phyloP scores from a whole-genome alignment of 2,113 vertebrate species.

The Orycteropus afer region DNA sequence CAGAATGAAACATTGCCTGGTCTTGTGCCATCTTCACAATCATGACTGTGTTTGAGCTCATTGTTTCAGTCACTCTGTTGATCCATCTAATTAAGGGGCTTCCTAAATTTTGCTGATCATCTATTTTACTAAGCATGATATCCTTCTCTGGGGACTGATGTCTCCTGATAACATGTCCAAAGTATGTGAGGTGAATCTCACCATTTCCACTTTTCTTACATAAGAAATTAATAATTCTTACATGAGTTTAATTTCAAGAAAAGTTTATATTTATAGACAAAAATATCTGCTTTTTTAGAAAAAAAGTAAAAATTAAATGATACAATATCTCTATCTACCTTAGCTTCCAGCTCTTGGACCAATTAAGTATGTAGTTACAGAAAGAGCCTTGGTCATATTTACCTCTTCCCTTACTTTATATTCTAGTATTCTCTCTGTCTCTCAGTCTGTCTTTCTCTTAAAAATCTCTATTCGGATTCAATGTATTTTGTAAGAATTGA shows the following conservation, averaged over 20 bases:
- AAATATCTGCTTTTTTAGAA: not conserved
- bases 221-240: not conserved
- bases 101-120: too few relatives aligned
- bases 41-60: too few relatives aligned
- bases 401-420: not conserved
- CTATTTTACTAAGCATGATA: too few relatives aligned
- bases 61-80: too few relatives aligned
- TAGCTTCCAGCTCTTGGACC: not conserved
- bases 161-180: too few relatives aligned
- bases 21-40: too few relatives aligned
- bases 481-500: too few relatives aligned
- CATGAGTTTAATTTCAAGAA: not conserved
- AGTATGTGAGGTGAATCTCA: too few relatives aligned
- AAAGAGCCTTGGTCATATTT: not conserved
- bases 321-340: not conserved
- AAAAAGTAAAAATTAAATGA: not conserved
- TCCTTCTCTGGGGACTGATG: too few relatives aligned
- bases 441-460: not conserved
- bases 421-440: not conserved
- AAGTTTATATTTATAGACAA: not conserved
- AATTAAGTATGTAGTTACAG: not conserved
- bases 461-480: not conserved
- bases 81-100: too few relatives aligned
- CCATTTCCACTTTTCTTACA: not conserved
- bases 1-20: too few relatives aligned